Base-by-base conservation (phyloP, 2,888 invertebrate species). In the Xylophagus ater region DNA sequence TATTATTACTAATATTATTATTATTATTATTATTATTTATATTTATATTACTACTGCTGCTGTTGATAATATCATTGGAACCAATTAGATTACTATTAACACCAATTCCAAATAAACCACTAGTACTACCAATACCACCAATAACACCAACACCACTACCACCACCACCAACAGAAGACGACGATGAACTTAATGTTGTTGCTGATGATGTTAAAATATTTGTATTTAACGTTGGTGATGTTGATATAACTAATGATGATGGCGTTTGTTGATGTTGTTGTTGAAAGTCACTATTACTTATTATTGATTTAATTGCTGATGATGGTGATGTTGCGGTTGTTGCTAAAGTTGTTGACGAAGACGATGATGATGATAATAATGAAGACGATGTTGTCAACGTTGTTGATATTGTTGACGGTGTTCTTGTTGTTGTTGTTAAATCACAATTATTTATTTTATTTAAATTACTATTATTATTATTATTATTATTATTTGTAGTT, bases 21-120 rank as follows among this genome's bases (percentile, higher is more conserved):
- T 28, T 37, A 12, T 41, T 35, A 41, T 47, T 20, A 14, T 14
- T 12, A 29, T 32, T 26, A 12, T 20, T 20, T 20, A 28, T 12
- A 15, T 14, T 34, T 21, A 20, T 26, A 24, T 12, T 45, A 35
- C 45, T 43, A 18, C 43, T 36, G 50, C 47, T 4, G 54, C 52
- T 21, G 56, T 53, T 31, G 62, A 46, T 29, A 62, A 60, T 33
- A 61, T 49, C n/a, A n/a, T n/a, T n/a, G n/a, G n/a, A n/a, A n/a
- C n/a, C n/a, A n/a, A n/a, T n/a, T n/a, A n/a, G n/a, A n/a, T n/a
- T n/a, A n/a, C n/a, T n/a, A n/a, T n/a, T n/a, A n/a, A n/a, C n/a
- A n/a, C n/a, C n/a, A n/a, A n/a, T n/a, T n/a, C n/a, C n/a, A n/a
- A n/a, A n/a, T n/a, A n/a, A n/a, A 18, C 26, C 34, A 21, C 21